A percentile compares a stretch with the other conserved stretches of the same genome.
These are phyloP conservation scores for Colletes collaris DNA, from an alignment of 2,888 invertebrate species.

Conservation along the genomic window DNA sequence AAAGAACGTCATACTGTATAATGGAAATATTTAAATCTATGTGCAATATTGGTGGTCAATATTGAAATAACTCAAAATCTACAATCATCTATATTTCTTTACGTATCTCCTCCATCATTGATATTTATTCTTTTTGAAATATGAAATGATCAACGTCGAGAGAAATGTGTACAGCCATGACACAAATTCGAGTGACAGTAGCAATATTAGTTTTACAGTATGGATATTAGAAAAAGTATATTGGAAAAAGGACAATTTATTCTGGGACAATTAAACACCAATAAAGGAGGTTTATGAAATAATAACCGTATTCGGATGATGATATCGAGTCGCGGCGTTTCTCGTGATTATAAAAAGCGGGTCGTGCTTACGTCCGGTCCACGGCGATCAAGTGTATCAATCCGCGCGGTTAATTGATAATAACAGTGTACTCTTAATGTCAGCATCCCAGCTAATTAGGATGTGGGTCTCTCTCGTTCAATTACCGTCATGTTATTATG, in stretches of 20 bases:
- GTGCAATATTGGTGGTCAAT: no score
- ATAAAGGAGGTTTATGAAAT: constrained; percentile 6
- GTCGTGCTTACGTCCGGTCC: constrained; percentile 53
- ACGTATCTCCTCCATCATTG: no score
- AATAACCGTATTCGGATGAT: not conserved
- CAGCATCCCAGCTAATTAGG: constrained; percentile 77
- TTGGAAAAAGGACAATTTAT: not conserved
- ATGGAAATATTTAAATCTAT: no score
- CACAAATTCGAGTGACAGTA: no score
- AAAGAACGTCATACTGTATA: no score
- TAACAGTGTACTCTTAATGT: constrained; percentile 77
- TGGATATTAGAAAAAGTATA: no score
- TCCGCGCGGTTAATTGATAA: constrained; percentile 77
- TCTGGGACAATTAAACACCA: not conserved
- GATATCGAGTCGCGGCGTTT: constrained; percentile 33
- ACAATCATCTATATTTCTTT: no score
- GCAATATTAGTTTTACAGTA: no score
- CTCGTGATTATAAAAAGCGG: constrained; percentile 56
- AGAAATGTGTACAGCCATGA: no score
- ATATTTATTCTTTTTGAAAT: no score
- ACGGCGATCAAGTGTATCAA: constrained; percentile 72
- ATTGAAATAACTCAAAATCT: no score
- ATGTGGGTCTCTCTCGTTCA: constrained; percentile 76
- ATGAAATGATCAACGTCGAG: no score
- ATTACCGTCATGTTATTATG: constrained; percentile 77